phyloP scores from a whole-genome alignment of 2,888 invertebrate genomes.

The Protodeltote pygarga region DNA sequence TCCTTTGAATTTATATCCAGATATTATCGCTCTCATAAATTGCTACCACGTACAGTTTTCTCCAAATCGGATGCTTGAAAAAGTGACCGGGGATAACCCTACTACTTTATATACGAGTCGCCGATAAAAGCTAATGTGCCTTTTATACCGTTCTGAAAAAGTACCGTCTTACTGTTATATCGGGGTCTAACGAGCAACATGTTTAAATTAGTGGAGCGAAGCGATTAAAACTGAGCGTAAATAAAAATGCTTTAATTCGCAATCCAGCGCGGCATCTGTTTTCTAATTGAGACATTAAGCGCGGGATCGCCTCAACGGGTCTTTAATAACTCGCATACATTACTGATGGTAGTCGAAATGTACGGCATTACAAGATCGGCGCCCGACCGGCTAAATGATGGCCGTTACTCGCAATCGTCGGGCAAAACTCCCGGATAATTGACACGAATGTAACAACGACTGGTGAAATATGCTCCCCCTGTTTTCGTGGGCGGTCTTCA shows the following conservation, averaged over 20 bases:
- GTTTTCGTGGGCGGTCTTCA: constrained; percentile 53
- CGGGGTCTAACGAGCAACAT: constrained; percentile 45
- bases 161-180: constrained; percentile 36
- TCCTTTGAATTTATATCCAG: constrained; percentile 86
- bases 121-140: constrained; percentile 60
- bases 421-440: constrained; percentile 80
- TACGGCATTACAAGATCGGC: constrained; percentile 66
- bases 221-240: constrained; percentile 55
- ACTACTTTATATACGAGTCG: constrained; percentile 58
- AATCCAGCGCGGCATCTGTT: constrained; percentile 73
- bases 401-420: constrained; percentile 77
- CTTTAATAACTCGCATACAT: constrained; percentile 80
- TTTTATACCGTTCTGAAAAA: constrained; percentile 42
- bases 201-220: constrained; percentile 55
- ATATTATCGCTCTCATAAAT: constrained; percentile 84
- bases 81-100: constrained; percentile 72
- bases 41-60: constrained; percentile 76
- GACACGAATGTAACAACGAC: constrained; percentile 76
- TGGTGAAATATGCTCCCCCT: constrained; percentile 58
- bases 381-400: constrained; percentile 72
- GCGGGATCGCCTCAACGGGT: constrained; percentile 72
- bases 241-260: constrained; percentile 72
- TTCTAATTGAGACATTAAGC: constrained; percentile 83
- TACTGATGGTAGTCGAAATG: constrained; percentile 73
- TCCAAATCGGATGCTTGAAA: constrained; percentile 74